These are phyloP conservation scores for Aldrovandia affinis DNA, from an alignment of 2,797 vertebrate species.

Conservation along the genomic window DNA sequence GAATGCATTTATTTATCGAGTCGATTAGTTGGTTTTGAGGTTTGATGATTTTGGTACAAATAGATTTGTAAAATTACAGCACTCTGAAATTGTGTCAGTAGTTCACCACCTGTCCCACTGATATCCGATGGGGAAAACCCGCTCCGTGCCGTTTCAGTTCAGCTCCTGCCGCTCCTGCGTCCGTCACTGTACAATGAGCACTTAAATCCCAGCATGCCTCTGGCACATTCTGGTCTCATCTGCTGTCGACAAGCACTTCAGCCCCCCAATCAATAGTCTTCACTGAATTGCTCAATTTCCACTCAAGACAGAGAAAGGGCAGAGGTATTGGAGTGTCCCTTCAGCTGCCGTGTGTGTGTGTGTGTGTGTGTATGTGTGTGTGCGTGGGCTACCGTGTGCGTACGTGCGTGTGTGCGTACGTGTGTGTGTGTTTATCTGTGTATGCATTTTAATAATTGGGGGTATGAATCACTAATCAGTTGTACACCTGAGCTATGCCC, in stretches of 20 bases:
- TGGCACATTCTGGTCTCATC: slow-evolving; percentile 63
- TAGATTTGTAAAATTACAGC: too few relatives aligned
- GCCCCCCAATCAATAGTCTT: slow-evolving; percentile 77
- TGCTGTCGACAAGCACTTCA: slow-evolving; percentile 69
- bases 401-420: slow-evolving; percentile 19
- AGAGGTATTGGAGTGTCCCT: slow-evolving; percentile 78
- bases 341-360: slow-evolving; percentile 60
- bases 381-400: slow-evolving; percentile 50
- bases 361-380: background rate
- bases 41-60: too few relatives aligned
- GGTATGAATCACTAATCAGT: slow-evolving; percentile 82
- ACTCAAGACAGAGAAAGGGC: slow-evolving; percentile 58
- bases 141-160: background rate
- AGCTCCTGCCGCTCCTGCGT: background rate
- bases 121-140: background rate
- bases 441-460: slow-evolving; percentile 56
- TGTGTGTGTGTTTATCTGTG: slow-evolving; percentile 13
- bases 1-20: background rate
- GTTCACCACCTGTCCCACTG: background rate
- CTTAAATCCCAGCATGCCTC: slow-evolving; percentile 52
- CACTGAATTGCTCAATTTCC: slow-evolving; percentile 77
- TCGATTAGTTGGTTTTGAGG: too few relatives aligned
- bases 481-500: slow-evolving; percentile 82
- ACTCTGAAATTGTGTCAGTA: background rate
- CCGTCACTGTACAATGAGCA: slow-evolving; percentile 43